Percentiles rank a stretch among this genome's conserved stretches.
Conservation (phyloP, 2,888 invertebrate genomes). For the Dicyrtoma fusca region DNA sequence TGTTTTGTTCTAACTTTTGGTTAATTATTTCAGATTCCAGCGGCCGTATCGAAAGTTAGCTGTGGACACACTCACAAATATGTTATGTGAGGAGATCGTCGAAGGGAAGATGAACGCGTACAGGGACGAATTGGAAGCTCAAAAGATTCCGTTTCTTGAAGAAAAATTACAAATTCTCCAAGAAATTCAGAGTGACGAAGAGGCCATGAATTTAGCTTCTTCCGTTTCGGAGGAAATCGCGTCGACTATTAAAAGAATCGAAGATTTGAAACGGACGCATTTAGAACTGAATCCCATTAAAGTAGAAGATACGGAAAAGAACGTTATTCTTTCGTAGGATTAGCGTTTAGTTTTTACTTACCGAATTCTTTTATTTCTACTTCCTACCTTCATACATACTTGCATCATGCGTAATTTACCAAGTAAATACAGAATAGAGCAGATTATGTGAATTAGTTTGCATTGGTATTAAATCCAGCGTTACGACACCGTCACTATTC, state of each 20-base stretch:
- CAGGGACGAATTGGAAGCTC: constrained; percentile 68
- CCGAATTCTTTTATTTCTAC: too few species aligned
- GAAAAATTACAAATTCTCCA: constrained; percentile 73
- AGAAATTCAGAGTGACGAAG: constrained; percentile 76
- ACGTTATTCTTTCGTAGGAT: constrained; percentile 13
- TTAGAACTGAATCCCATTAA: constrained; percentile 32
- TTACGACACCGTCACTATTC: too few species aligned
- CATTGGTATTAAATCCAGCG: too few species aligned
- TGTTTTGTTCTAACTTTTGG: not conserved
- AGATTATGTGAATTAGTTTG: too few species aligned
- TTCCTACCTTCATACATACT: too few species aligned
- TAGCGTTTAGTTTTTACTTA: not conserved
- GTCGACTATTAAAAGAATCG: constrained; percentile 28
- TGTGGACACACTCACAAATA: constrained; percentile 66
- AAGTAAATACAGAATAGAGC: too few species aligned
- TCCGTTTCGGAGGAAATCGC: constrained; percentile 51
- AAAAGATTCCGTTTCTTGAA: constrained; percentile 73
- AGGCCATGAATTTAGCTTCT: constrained; percentile 54
- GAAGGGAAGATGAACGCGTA: constrained; percentile 70
- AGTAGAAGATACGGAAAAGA: not conserved
- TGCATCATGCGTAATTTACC: too few species aligned
- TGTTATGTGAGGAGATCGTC: constrained; percentile 72
- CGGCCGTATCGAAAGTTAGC: constrained; percentile 5
- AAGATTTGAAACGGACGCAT: constrained; percentile 22
- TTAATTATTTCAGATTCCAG: not conserved